Percentiles rank a stretch among this genome's conserved stretches.
Evolutionary conservation across 2,797 vertebrate genomes (phyloP).

Genomic region (Lepus townsendii): DNA sequence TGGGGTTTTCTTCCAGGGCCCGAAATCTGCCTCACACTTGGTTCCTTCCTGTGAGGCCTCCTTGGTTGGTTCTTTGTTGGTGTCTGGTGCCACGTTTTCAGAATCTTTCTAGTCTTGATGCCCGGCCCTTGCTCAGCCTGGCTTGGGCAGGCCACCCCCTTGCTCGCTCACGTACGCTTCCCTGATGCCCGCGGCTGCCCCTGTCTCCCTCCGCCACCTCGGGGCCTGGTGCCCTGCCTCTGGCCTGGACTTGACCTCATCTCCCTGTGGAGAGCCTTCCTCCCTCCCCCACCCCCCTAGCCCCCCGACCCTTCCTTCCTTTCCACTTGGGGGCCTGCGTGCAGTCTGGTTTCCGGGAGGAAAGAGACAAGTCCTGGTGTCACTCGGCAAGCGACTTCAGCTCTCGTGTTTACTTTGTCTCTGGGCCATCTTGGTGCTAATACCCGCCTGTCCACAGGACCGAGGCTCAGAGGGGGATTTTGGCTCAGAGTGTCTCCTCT

Average conservation of each 20-base stretch:
- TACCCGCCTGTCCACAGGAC: not conserved
- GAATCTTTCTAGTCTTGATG: not conserved
- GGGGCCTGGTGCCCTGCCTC: not conserved
- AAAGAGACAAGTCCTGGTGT: not conserved
- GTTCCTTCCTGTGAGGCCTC: not conserved
- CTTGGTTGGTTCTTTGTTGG: not conserved
- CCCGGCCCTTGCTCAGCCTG: not conserved
- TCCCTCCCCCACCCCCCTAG: not conserved
- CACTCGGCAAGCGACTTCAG: not conserved
- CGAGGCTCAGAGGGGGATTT: not conserved
- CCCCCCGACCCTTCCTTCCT: not conserved
- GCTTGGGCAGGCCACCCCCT: not conserved
- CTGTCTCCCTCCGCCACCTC: not conserved
- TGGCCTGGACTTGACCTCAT: not conserved
- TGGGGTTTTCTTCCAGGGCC: not conserved
- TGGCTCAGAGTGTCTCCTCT: no score
- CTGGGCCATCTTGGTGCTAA: not conserved
- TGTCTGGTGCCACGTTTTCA: not conserved
- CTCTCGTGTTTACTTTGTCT: not conserved
- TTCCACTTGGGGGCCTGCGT: not conserved
- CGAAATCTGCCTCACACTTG: not conserved
- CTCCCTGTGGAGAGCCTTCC: no score
- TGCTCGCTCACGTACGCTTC: not conserved
- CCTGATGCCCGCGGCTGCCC: rapidly evolving
- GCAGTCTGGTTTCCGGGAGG: not conserved